Evolutionary conservation across 2,888 invertebrate genomes (phyloP).

Genomic region (Azorinus chamasolen): DNA sequence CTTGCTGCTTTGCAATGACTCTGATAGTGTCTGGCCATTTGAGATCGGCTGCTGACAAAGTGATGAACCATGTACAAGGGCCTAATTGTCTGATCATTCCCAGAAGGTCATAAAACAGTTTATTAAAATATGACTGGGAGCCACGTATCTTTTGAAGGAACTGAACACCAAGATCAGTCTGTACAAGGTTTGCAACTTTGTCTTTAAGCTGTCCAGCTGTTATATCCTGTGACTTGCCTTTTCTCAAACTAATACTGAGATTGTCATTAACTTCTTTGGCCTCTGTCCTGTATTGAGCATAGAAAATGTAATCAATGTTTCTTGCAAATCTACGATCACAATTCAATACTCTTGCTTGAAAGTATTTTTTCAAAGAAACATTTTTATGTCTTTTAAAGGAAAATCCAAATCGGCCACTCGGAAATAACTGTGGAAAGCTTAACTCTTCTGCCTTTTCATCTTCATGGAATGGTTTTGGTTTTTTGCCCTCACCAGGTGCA

Average conservation of each 20-base stretch:
- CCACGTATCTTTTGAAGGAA: conserved; percentile 60
- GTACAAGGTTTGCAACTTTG: conserved; percentile 26
- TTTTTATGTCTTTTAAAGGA: conserved; percentile 17
- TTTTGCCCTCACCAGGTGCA: conserved; percentile 53
- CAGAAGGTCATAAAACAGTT: conserved; percentile 60
- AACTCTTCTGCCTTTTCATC: conserved; percentile 45
- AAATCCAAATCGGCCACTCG: conserved; percentile 39
- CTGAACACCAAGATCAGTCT: conserved; percentile 50
- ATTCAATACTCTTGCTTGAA: conserved; percentile 36
- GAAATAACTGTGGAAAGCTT: conserved; percentile 45
- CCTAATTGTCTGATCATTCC: conserved; percentile 74
- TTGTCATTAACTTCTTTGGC: conserved; percentile 50
- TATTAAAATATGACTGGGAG: conserved; percentile 66
- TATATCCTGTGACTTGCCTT: conserved; percentile 33
- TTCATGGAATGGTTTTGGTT: conserved; percentile 8
- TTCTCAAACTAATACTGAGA: conserved; percentile 22
- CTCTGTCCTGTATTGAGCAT: conserved; percentile 54
- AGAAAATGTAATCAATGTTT: conserved; percentile 63
- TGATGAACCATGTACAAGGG: conserved; percentile 69
- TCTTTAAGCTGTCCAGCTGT: conserved; percentile 49
- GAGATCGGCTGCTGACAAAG: conserved; percentile 70
- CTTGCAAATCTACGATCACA: conserved; percentile 54
- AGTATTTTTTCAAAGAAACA: conserved; percentile 45
- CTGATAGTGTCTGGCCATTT: conserved; percentile 70
- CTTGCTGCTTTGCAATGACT: conserved; percentile 58